These are phyloP conservation scores for Emberiza fucata DNA, from an alignment of 2,113 vertebrate species.

Conservation along the genomic window DNA sequence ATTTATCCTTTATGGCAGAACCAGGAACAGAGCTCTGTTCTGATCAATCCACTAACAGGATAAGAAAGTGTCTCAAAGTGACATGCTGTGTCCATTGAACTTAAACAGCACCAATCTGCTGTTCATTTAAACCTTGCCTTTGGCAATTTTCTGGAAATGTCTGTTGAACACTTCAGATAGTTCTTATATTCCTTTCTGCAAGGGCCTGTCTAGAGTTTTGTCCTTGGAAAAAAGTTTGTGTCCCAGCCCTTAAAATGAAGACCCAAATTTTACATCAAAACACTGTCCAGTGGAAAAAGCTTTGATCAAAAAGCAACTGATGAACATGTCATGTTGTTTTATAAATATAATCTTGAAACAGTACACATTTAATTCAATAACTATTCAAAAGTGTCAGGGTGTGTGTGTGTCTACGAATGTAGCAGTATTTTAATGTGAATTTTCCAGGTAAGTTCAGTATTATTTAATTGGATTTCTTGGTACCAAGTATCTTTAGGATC, in stretches of 20 bases:
- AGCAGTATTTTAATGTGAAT: background rate
- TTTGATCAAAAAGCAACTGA: background rate
- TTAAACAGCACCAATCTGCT: constrained; percentile 17
- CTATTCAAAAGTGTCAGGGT: background rate
- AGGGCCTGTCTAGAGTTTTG: background rate
- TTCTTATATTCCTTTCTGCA: background rate
- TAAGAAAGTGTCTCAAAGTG: constrained; percentile 26
- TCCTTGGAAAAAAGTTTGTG: background rate
- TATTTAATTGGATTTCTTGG: background rate
- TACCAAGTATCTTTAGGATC: background rate
- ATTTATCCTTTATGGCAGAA: constrained; percentile 13
- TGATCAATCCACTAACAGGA: constrained; percentile 8
- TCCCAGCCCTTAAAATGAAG: background rate
- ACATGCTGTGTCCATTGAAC: constrained; percentile 33
- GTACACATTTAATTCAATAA: background rate
- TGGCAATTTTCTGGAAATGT: constrained; percentile 21
- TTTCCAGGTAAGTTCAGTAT: background rate
- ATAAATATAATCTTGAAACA: background rate
- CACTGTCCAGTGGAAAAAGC: background rate
- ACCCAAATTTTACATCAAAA: background rate
- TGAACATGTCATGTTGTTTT: background rate
- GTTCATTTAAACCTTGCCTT: constrained; percentile 38
- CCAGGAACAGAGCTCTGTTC: background rate
- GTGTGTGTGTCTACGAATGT: background rate
- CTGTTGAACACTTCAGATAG: background rate